phyloP scores from a whole-genome alignment of 2,888 invertebrate species.

The Oscheius onirici region DNA sequence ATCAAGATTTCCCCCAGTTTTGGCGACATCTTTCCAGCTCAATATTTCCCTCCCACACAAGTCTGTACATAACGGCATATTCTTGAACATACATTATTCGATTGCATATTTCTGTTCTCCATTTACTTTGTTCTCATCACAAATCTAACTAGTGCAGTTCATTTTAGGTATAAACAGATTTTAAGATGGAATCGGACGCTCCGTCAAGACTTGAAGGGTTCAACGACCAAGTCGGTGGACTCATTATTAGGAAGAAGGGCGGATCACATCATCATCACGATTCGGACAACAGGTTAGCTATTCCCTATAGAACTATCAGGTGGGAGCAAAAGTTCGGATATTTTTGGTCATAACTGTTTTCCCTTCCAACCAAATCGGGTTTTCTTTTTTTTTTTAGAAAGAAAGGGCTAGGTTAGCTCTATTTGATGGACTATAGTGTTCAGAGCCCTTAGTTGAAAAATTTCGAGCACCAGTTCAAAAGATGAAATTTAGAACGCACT shows the following conservation, averaged over 20 bases:
- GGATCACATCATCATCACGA: slow-evolving; percentile 14
- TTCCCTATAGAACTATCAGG: too few species aligned
- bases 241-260: slow-evolving; percentile 46
- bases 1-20: slow-evolving; percentile 27
- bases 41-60: not conserved
- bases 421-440: too few species aligned
- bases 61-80: slow-evolving; percentile 23
- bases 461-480: too few species aligned
- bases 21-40: slow-evolving; percentile 20
- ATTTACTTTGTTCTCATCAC: not conserved
- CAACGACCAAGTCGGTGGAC: slow-evolving; percentile 49
- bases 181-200: slow-evolving; percentile 40
- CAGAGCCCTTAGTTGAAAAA: too few species aligned
- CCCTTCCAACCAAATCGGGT: too few species aligned
- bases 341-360: too few species aligned
- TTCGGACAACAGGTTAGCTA: slow-evolving; percentile 16
- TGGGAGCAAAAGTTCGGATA: too few species aligned
- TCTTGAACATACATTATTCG: not conserved
- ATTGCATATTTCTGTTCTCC: not conserved
- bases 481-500: too few species aligned
- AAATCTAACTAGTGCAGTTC: not conserved
- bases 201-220: slow-evolving; percentile 54
- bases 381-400: too few species aligned
- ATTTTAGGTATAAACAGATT: not conserved
- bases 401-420: too few species aligned